Evolutionary conservation across 2,797 vertebrate species (phyloP).

Genomic region (Rhabdomys pumilio): DNA sequence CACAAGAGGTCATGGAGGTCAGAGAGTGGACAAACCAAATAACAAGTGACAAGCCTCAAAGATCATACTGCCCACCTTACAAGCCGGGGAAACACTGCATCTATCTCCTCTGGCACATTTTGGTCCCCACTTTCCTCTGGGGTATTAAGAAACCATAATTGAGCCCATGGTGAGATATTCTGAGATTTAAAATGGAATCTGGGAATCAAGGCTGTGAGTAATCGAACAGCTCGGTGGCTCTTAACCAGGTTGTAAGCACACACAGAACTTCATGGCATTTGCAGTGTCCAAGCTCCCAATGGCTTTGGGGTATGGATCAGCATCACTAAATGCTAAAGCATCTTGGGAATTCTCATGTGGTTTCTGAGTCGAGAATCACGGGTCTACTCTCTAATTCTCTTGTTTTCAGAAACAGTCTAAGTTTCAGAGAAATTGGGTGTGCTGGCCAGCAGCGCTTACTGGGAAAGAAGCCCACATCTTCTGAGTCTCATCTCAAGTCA

Average conservation of each 20-base stretch:
- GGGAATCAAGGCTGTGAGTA: not conserved
- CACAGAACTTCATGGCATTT: not conserved
- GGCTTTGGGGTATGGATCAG: not conserved
- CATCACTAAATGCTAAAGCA: not conserved
- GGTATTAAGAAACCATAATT: not conserved
- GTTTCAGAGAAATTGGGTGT: not conserved
- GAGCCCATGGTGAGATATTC: not conserved
- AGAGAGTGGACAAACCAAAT: not conserved
- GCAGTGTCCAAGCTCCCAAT: not conserved
- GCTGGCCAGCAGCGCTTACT: not conserved
- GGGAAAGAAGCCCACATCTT: not conserved
- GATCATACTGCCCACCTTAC: not conserved
- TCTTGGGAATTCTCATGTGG: not conserved
- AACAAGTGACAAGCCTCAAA: not conserved
- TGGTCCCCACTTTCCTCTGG: conserved; percentile 5
- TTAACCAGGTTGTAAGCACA: not conserved
- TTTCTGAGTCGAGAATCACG: not conserved
- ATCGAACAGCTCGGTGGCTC: not conserved
- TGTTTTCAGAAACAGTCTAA: conserved; percentile 14
- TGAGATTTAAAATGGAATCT: not conserved
- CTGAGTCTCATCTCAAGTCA: not conserved
- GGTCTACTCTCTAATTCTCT: not conserved
- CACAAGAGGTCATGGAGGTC: not conserved
- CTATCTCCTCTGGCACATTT: not conserved
- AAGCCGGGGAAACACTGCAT: not conserved